phyloP scores from a whole-genome alignment of 1,140 invertebrate genomes.

The Cyrtorhinus lividipennis region DNA sequence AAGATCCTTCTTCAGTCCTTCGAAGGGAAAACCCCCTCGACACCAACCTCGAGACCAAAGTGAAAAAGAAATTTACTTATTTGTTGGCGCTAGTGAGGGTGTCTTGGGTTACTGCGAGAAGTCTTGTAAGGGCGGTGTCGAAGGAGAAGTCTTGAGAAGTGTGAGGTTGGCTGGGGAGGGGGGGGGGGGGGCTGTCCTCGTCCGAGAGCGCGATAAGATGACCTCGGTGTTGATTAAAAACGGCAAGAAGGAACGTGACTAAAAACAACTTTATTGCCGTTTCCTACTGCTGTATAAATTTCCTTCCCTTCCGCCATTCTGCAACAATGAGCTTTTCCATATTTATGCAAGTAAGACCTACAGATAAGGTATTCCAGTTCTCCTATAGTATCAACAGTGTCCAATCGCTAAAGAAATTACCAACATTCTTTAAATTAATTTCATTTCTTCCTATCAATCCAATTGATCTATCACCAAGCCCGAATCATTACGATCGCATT shows the following conservation, averaged over 20 bases:
- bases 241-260: background rate
- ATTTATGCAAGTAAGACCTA: no score
- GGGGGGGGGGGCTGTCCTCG: background rate
- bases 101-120: no score
- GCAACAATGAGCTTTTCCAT: no score
- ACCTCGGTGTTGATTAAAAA: slow-evolving; percentile 2
- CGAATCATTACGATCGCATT: no score
- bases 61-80: slow-evolving; percentile 5
- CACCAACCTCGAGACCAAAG: background rate
- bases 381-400: background rate
- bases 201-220: background rate
- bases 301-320: background rate
- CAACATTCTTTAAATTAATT: no score
- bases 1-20: background rate
- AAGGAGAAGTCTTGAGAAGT: no score
- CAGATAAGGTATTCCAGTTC: no score
- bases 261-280: slow-evolving; percentile 2
- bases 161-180: no score
- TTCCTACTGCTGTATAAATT: background rate
- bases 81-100: background rate
- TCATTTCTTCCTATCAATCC: no score
- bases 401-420: no score
- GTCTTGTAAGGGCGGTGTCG: no score
- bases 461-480: no score
- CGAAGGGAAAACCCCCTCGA: background rate